Evolutionary conservation across 2,797 vertebrate genomes (phyloP).

Genomic region (Heterohyrax brucei): DNA sequence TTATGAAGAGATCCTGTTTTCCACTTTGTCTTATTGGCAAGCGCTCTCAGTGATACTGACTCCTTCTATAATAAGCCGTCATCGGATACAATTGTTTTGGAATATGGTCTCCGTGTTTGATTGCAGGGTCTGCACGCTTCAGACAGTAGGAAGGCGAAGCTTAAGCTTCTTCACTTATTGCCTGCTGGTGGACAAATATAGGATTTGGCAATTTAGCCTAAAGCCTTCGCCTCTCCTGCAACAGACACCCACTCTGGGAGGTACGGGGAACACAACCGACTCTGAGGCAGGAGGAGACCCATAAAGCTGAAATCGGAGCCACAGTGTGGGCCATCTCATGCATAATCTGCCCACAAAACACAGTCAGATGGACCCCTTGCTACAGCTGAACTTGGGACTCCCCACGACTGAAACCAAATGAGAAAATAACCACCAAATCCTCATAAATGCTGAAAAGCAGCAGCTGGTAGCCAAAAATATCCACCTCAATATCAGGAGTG

Average conservation of each 20-base stretch:
- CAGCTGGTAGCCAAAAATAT: conserved; percentile 81
- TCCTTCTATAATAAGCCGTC: conserved; percentile 79
- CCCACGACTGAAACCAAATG: conserved; percentile 76
- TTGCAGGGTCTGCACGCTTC: conserved; percentile 84
- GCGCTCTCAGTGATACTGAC: conserved; percentile 71
- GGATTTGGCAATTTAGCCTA: conserved; percentile 82
- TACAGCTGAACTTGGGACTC: conserved; percentile 82
- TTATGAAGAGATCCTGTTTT: conserved; percentile 77
- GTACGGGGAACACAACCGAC: neutral
- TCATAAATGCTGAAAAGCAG: conserved; percentile 71
- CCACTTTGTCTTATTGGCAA: conserved; percentile 78
- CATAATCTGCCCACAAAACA: conserved; percentile 84
- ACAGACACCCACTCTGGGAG: conserved; percentile 48
- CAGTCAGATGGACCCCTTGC: conserved; percentile 75
- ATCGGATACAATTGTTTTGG: conserved; percentile 80
- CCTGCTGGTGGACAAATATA: conserved; percentile 83
- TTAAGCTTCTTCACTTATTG: conserved; percentile 85
- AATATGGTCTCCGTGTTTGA: conserved; percentile 83
- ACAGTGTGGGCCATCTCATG: conserved; percentile 58
- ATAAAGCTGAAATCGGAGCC: conserved; percentile 74
- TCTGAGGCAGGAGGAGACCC: conserved; percentile 63
- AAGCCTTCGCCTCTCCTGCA: conserved; percentile 64
- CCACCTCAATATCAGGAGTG: conserved; percentile 69
- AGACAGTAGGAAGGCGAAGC: conserved; percentile 80
- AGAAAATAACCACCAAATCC: conserved; percentile 56